Conservation (phyloP, 2,797 vertebrate genomes). For the Bryconaethiops microstoma region DNA sequence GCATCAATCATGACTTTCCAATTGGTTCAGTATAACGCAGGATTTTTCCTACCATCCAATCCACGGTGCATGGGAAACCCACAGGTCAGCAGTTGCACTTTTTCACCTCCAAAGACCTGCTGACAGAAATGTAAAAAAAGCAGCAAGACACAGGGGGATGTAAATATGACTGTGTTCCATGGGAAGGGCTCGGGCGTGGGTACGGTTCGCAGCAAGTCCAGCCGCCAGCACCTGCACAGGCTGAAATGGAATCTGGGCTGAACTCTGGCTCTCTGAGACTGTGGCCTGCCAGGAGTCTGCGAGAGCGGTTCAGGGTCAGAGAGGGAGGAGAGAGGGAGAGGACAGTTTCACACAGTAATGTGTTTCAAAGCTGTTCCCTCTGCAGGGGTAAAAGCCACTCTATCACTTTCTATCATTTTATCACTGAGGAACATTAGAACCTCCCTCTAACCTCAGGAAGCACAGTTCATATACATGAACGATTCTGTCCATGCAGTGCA, state of each 20-base stretch:
- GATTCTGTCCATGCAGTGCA: background rate
- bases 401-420: slow-evolving; percentile 48
- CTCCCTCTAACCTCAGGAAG: slow-evolving; percentile 24
- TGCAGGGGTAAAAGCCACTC: slow-evolving; percentile 43
- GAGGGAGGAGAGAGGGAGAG: slow-evolving; percentile 54
- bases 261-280: slow-evolving; percentile 75
- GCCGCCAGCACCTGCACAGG: slow-evolving; percentile 76
- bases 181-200: slow-evolving; percentile 55
- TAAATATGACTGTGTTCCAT: slow-evolving; percentile 68
- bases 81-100: slow-evolving; percentile 40
- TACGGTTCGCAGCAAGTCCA: slow-evolving; percentile 74
- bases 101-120: slow-evolving; percentile 36
- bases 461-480: slow-evolving; percentile 23
- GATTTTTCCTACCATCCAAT: slow-evolving; percentile 17
- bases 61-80: slow-evolving; percentile 30
- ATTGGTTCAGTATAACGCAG: slow-evolving; percentile 1
- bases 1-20: slow-evolving; percentile 26
- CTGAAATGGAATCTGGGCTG: slow-evolving; percentile 79
- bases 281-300: slow-evolving; percentile 63
- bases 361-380: slow-evolving; percentile 74
- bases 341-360: slow-evolving; percentile 70
- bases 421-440: slow-evolving; percentile 31
- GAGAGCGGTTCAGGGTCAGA: slow-evolving; percentile 71
- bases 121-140: slow-evolving; percentile 47
- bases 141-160: slow-evolving; percentile 44